Evolutionary conservation across 1,140 invertebrate species (phyloP).

Genomic region (Heterodera schachtii): DNA sequence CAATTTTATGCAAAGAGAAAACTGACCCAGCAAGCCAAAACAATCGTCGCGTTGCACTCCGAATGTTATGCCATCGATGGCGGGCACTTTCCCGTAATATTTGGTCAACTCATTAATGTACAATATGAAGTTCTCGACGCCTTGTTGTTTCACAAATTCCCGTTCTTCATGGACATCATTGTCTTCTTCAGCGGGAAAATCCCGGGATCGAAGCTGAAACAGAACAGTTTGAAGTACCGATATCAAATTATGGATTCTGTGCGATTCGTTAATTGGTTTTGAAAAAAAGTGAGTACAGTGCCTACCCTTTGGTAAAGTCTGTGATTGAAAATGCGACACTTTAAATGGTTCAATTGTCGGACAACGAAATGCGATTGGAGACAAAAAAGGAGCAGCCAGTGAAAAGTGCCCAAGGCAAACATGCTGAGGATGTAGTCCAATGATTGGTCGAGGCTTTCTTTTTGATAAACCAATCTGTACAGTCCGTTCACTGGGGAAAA

Average conservation of each 20-base stretch:
- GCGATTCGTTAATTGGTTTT: too few species aligned
- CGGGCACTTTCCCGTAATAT: conserved; percentile 47
- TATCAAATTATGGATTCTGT: too few species aligned
- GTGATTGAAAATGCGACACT: neutral
- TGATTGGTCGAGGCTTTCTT: too few species aligned
- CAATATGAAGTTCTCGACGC: conserved; percentile 25
- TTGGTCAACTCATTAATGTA: conserved; percentile 47
- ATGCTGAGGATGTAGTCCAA: neutral
- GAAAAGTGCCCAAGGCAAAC: neutral
- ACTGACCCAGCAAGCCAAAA: conserved; percentile 60
- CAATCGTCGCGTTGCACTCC: conserved; percentile 49
- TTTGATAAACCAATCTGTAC: too few species aligned
- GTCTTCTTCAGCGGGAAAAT: conserved; percentile 33
- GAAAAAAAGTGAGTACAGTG: too few species aligned
- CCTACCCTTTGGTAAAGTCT: neutral
- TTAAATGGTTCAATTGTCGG: neutral
- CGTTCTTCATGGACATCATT: conserved; percentile 49
- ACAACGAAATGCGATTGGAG: neutral
- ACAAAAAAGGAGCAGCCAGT: neutral
- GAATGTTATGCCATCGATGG: conserved; percentile 47
- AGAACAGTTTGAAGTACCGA: neutral
- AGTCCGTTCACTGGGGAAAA: too few species aligned
- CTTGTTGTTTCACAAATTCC: conserved; percentile 10
- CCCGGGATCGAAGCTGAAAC: neutral
- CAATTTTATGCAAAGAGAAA: neutral